Percentiles rank a stretch among this genome's conserved stretches.
Evolutionary conservation across 2,888 invertebrate genomes (phyloP).

Genomic region (Caradrina clavipalpis): DNA sequence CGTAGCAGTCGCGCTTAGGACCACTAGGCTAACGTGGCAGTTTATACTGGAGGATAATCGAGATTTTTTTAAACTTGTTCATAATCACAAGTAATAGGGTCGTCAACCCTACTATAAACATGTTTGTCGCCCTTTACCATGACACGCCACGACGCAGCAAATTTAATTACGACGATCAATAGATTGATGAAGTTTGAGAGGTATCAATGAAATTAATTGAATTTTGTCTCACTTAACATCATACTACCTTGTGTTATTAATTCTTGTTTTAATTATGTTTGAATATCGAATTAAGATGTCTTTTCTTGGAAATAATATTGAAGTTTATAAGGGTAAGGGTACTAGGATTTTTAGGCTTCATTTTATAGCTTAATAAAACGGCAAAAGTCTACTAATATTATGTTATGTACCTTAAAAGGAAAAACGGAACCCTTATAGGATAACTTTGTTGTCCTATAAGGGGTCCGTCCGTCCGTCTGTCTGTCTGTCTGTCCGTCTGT

Average conservation of each 20-base stretch:
- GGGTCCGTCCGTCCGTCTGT: too few relatives aligned
- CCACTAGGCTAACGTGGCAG: too few relatives aligned
- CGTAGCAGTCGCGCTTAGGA: too few relatives aligned
- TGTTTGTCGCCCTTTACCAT: slow-evolving; percentile 2
- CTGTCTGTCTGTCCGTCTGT: too few relatives aligned
- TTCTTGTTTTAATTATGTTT: slow-evolving; percentile 40
- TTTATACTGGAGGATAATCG: too few relatives aligned
- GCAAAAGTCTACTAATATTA: too few relatives aligned
- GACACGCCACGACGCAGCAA: slow-evolving; percentile 34
- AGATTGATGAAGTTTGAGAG: slow-evolving; percentile 65
- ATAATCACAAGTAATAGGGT: neutral
- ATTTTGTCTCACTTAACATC: slow-evolving; percentile 37
- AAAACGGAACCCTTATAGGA: too few relatives aligned
- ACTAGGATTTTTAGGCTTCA: slow-evolving; percentile 7
- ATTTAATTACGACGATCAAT: slow-evolving; percentile 60
- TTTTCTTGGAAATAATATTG: slow-evolving; percentile 11
- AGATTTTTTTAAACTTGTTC: too few relatives aligned
- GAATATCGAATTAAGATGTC: slow-evolving; percentile 33
- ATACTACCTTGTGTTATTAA: slow-evolving; percentile 35
- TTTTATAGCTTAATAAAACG: neutral
- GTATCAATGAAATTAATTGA: slow-evolving; percentile 62
- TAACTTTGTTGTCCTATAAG: too few relatives aligned
- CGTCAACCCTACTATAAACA: neutral
- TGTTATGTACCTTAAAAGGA: too few relatives aligned
- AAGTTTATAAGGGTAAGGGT: slow-evolving; percentile 2